Evolutionary conservation across 2,797 vertebrate species (phyloP), one percentile per base, ranked within the genome.

Genomic region (Miichthys miiuy): DNA sequence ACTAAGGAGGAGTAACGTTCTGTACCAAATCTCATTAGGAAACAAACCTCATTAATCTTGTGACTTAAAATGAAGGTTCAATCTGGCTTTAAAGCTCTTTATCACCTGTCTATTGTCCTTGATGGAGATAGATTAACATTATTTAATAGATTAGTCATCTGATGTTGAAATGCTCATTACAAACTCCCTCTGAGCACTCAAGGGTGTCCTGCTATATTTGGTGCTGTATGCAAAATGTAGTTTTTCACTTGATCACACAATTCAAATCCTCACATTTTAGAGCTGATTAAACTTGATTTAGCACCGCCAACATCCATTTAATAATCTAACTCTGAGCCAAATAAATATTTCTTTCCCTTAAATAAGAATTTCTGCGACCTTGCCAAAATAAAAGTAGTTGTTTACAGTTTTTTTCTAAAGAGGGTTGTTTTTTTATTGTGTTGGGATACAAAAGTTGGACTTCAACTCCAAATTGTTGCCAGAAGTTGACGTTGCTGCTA

Each of bases 141-240:
- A 44, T 17, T 74, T 25, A 14, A 47, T 64, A 42, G n/a, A 38
- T 64, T 25, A 21, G 18, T 8, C 47, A 27, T 14, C 38, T 60
- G 48, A 50, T 68, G 30, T 42, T 68, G 18, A 71, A 71, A 71
- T 20, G 42, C 5, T 65, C 34, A 38, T 65, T n/a, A 70, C 11
- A 57, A 42, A 51, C 23, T 57, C 50, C 38, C 2, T 44, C n/a
- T 52, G 38, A 38, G 48, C 44, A 25, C 17, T 62, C 5, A 56
- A 44, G 65, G 27, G 8, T 47, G 3, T 21, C 9, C 7, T 46
- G 16, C 8, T 38, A 3, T 48, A n/a, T 48, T 63, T 21, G 11
- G 10, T 16, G 21, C 3, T 11, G 1, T 4, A 17, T 56, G 41
- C 16, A 50, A 68, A 8, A 68, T 16, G 7, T 50, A 3, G 10